phyloP scores from a whole-genome alignment of 2,797 vertebrate species.

The Siniperca undulata region DNA sequence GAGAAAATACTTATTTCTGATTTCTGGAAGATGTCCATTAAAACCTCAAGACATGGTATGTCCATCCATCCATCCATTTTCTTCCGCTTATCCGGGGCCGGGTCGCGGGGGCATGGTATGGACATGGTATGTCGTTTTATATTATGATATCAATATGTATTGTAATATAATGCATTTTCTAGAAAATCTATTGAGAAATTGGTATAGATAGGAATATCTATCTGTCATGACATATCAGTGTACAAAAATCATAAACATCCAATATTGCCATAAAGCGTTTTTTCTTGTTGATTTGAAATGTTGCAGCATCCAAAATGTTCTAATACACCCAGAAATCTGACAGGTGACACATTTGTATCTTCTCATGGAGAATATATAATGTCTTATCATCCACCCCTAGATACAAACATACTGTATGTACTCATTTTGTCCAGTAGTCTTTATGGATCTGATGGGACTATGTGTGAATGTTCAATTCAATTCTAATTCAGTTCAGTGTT shows the following conservation, averaged over 20 bases:
- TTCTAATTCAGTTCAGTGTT: background rate
- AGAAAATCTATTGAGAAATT: background rate
- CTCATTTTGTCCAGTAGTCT: background rate
- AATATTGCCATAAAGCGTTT: background rate
- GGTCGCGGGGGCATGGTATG: too few species aligned
- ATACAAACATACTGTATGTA: background rate
- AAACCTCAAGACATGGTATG: background rate
- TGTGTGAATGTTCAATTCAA: background rate
- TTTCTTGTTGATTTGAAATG: background rate
- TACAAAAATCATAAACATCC: background rate
- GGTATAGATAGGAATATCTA: background rate
- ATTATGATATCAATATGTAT: background rate
- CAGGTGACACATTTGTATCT: background rate
- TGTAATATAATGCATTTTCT: background rate
- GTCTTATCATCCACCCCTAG: background rate
- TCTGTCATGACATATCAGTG: background rate
- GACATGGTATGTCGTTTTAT: background rate
- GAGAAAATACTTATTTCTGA: background rate
- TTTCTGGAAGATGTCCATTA: background rate
- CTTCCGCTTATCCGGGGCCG: too few species aligned
- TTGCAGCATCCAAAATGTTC: background rate
- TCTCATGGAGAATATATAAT: background rate
- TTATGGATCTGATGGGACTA: background rate
- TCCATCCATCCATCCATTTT: too few species aligned
- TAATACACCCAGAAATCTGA: background rate